phyloP scores from a whole-genome alignment of 2,888 invertebrate genomes.

The Ophion slaviceki region DNA sequence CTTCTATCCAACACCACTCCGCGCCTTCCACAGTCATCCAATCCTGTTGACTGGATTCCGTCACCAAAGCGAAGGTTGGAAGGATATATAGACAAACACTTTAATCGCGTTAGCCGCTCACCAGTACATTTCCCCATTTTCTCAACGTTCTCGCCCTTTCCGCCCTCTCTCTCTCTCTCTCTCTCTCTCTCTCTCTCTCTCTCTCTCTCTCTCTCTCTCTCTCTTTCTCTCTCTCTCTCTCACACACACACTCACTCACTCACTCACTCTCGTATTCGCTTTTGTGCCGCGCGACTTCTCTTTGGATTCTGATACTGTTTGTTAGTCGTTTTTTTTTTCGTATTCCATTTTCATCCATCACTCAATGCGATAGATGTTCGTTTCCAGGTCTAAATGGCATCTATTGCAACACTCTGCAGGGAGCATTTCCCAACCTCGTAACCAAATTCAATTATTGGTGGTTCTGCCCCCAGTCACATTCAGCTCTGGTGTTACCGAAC shows the following conservation, averaged over 20 bases:
- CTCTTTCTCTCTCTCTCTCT: neutral
- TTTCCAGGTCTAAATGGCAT: conserved; percentile 23
- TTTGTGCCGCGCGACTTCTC: conserved; percentile 26
- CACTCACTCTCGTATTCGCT: conserved; percentile 8
- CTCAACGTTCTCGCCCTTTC: conserved; percentile 29
- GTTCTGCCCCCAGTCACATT: neutral
- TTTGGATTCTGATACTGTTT: conserved; percentile 51
- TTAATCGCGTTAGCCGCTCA: conserved; percentile 67
- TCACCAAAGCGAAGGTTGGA: conserved; percentile 18
- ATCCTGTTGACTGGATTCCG: conserved; percentile 14
- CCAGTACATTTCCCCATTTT: conserved; percentile 58
- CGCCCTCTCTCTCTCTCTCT: conserved; percentile 24
- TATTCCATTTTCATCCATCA: conserved; percentile 43
- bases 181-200: conserved; percentile 27
- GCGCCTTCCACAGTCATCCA: conserved; percentile 14
- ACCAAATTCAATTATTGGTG: neutral
- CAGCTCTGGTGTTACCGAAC: neutral
- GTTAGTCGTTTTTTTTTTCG: conserved; percentile 28
- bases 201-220: conserved; percentile 13
- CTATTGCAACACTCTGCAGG: neutral
- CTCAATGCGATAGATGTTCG: conserved; percentile 34
- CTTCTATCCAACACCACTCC: conserved; percentile 21
- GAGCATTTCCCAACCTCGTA: neutral
- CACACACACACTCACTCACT: neutral
- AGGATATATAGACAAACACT: conserved; percentile 56